phyloP scores from a whole-genome alignment of 2,113 vertebrate genomes.

The Trachemys scripta region DNA sequence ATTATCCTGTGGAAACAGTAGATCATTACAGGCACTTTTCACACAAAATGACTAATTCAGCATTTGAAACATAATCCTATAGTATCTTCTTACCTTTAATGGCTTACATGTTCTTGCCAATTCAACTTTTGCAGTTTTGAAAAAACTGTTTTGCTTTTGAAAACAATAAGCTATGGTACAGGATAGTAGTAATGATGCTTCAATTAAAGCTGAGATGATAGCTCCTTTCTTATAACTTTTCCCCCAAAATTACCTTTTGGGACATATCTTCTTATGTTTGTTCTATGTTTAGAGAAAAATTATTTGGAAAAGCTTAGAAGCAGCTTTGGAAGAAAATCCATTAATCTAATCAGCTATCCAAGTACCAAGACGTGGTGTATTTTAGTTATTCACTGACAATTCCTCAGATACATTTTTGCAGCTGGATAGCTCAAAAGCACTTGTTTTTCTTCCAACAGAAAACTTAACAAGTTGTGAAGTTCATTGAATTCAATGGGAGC shows the following conservation, averaged over 20 bases:
- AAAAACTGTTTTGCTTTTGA: background rate
- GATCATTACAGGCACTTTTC: constrained; percentile 13
- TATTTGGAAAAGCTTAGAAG: background rate
- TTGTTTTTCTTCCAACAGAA: background rate
- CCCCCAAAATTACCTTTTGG: background rate
- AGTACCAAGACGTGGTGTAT: background rate
- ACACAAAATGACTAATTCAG: constrained; percentile 42
- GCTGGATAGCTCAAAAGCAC: background rate
- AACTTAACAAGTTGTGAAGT: background rate
- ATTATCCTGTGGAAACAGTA: constrained; percentile 49
- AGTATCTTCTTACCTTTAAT: background rate
- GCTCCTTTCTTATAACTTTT: background rate
- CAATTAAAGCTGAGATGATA: background rate
- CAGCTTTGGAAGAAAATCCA: background rate
- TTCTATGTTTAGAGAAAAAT: background rate
- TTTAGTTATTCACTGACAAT: background rate
- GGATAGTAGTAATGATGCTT: background rate
- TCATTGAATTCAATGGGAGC: background rate
- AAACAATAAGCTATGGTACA: background rate
- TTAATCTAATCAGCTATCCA: background rate
- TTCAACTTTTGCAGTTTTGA: background rate
- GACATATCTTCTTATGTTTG: background rate
- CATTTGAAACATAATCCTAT: constrained; percentile 11
- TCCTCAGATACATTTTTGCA: background rate
- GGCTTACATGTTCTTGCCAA: background rate